Base-by-base conservation (phyloP, 92 coral and sea anemone genomes). In the Porites rus region DNA sequence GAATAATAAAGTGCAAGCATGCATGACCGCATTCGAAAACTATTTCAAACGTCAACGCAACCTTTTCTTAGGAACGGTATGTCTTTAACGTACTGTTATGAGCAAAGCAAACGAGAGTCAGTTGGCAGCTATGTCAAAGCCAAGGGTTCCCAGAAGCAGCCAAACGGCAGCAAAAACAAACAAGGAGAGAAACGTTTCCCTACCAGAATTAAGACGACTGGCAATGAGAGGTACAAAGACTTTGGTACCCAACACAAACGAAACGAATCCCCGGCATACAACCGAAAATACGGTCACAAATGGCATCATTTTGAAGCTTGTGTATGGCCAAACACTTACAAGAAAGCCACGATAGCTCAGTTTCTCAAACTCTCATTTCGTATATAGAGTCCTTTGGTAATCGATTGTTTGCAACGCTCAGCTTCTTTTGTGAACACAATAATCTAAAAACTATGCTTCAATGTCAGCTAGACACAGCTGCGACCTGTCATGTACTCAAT, bases 11-110 rank as follows among this genome's bases (percentile, higher is more conserved):
- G 81, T 72, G 21, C 18, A 83, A 12, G 16, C 79, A 24, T 83
- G 81, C 84, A 22, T 81, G 31, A 56, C 50, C 56, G 86, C 74
- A 22, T 43, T 85, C 3, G 76, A 76, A 62, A 67, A 21, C 5
- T 81, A 88, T 63, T 88, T 92, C 87, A 84, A 89, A 22, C 86
- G 87, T 20, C 62, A 82, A 18, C 74, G 83, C 66, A 92, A 90
- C 28, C 79, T 89, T 18, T 81, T 90, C 46, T 20, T 90, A 86
- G 65, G 91, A 67, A 52, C 63, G 61, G 67, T 85, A 20, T 43
- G 52, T 63, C 25, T 74, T 85, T 67, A 85, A 85, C n/a, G n/a
- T n/a, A n/a, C 54, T 51, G 28, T 9, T 85, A 59, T 54, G 54
- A 17, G 38, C 84, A 76, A 51, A 76, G 65, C 52, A 24, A 31